These are phyloP conservation scores for Protobothrops mucrosquamatus DNA, from an alignment of 2,113 vertebrate species.

Conservation along the genomic window DNA sequence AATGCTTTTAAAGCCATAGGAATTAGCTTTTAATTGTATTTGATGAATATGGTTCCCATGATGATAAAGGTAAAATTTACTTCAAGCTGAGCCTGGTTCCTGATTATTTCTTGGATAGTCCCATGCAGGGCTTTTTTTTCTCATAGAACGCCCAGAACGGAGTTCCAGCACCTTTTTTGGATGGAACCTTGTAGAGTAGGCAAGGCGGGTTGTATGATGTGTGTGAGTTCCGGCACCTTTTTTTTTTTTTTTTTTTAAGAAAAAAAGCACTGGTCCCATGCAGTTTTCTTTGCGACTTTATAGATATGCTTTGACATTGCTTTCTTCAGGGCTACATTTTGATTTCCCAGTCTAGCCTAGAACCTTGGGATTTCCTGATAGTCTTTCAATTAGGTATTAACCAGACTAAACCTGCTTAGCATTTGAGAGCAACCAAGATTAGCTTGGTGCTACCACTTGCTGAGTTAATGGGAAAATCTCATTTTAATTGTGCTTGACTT, in stretches of 20 bases:
- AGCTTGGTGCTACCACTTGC: not conserved
- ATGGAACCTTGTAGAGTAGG: too few species aligned
- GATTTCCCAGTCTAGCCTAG: not conserved
- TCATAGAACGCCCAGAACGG: too few species aligned
- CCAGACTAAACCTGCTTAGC: not conserved
- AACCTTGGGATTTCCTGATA: not conserved
- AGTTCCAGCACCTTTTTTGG: too few species aligned
- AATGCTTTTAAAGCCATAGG: not conserved
- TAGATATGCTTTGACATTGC: not conserved
- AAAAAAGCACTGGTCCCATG: not conserved
- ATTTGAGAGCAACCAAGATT: not conserved
- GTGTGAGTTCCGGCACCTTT: too few species aligned
- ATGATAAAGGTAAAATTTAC: not conserved
- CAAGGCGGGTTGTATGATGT: too few species aligned
- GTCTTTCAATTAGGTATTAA: not conserved
- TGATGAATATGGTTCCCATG: not conserved
- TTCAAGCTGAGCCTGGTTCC: not conserved
- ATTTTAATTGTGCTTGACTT: not conserved
- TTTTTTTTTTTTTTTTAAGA: too few species aligned
- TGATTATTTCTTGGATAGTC: not conserved
- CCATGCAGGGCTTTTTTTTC: not conserved
- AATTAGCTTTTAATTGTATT: not conserved
- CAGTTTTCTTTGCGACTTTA: not conserved
- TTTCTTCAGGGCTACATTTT: not conserved
- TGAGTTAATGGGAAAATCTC: not conserved